Conservation (phyloP, 2,113 vertebrate species). For the Benitochromis conjunctus region DNA sequence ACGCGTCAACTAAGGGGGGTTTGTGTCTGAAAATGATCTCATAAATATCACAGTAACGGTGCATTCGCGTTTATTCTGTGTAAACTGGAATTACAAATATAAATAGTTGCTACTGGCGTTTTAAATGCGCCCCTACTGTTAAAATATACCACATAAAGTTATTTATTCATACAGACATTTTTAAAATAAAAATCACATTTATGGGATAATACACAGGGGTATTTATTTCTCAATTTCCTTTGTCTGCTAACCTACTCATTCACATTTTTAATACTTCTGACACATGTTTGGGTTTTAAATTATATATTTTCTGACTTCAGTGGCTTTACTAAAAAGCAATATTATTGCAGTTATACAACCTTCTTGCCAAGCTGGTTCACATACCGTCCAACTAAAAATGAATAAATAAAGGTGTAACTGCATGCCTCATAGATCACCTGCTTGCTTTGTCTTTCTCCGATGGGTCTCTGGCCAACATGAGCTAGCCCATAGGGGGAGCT, state of each 20-base stretch:
- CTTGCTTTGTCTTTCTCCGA: not conserved
- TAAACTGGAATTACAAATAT: not conserved
- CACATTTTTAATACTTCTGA: not conserved
- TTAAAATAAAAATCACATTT: not conserved
- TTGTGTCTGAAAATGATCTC: not conserved
- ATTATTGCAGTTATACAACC: not conserved
- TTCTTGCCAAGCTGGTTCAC: not conserved
- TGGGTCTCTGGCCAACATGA: not conserved
- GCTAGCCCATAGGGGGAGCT: slow-evolving; percentile 41
- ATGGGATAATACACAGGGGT: not conserved
- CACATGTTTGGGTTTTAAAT: not conserved
- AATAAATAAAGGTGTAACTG: not conserved
- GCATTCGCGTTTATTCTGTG: not conserved
- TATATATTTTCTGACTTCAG: not conserved
- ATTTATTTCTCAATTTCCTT: not conserved
- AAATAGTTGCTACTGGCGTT: not conserved
- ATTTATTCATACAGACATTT: not conserved
- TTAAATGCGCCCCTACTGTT: not conserved
- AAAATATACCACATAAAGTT: not conserved
- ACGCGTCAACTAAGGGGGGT: not conserved
- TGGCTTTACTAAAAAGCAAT: not conserved
- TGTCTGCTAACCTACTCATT: not conserved
- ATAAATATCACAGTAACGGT: not conserved
- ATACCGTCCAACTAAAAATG: not conserved
- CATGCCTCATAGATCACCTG: not conserved